Base-by-base conservation (phyloP, 2,888 invertebrate genomes). In the Scotopteryx bipunctaria region DNA sequence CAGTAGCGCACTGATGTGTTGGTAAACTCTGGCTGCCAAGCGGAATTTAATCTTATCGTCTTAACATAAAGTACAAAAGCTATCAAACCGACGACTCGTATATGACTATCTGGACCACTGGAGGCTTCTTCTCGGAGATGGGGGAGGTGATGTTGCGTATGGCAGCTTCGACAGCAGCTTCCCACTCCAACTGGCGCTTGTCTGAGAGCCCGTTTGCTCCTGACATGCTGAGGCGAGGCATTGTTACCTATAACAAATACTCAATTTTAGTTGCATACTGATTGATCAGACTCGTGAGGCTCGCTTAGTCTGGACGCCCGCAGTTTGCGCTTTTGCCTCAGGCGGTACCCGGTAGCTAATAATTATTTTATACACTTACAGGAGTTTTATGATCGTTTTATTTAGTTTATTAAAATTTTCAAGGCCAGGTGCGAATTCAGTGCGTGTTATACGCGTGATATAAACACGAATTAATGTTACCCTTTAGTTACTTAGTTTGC, bases 61-160 rank as follows among this genome's bases (percentile, higher is more conserved):
- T 11, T 35, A 15, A 36, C 13, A 11, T 31, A 25, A 27, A 5
- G 29, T 50, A 48, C 29, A 48, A 52, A 55, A 55, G 50, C 40
- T 42, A 50, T 50, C 85, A 96, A 38, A 97, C 96, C n/a, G 96
- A 96, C 47, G 96, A 95, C 81, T 97, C 96, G 81, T 97, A 97
- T 73, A 96, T 94, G 65, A 96, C 94, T 61, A 96, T 96, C 88
- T 96, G 96, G 29, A 96, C 92, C 21, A 95, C 91, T 0, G 92
- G 92, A n/a, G 92, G 91, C 57, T 86, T 91, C 25, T 87, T 91
- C 51, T 92, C 91, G 11, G 90, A 83, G 51, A 92, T 84, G 2
- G 94, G 93, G 27, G 93, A 91, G 32, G 94, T 93, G 57, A 96
- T 93, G 64, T 95, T 93, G 68, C 94, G 87, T 60, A 95, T 92